Evolutionary conservation across 2,797 vertebrate genomes (phyloP).

Genomic region (Spatula clypeata): DNA sequence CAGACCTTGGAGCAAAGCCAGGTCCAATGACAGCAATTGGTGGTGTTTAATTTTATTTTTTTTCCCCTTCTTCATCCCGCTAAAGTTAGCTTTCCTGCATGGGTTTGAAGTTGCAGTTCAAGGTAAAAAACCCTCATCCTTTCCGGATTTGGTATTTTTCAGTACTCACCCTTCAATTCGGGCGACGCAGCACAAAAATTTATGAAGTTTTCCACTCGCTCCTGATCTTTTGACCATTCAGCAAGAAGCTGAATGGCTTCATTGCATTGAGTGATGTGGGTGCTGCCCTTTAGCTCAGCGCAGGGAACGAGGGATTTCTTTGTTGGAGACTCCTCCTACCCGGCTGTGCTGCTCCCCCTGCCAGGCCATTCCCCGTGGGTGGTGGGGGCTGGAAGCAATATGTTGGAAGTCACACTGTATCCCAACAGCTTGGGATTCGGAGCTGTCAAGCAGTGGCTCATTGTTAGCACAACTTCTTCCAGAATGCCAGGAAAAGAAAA

Average conservation of each 20-base stretch:
- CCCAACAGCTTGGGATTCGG: slow-evolving; percentile 67
- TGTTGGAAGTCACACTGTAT: slow-evolving; percentile 72
- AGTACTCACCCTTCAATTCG: background rate
- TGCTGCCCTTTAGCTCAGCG: slow-evolving; percentile 12
- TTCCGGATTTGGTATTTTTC: background rate
- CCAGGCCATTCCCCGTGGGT: slow-evolving; percentile 68
- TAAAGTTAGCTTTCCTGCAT: background rate
- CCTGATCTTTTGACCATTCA: background rate
- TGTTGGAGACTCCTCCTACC: slow-evolving; percentile 50
- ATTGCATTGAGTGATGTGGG: background rate
- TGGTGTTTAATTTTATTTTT: background rate
- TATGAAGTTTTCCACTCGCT: background rate
- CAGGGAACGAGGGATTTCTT: slow-evolving; percentile 26
- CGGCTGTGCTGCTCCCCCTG: slow-evolving; percentile 61
- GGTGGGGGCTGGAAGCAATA: slow-evolving; percentile 71
- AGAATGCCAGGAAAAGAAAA: slow-evolving; percentile 51
- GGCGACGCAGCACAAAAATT: background rate
- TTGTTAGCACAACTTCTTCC: slow-evolving; percentile 73
- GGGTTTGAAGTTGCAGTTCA: background rate
- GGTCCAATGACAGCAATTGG: slow-evolving; percentile 10
- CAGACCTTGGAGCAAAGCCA: slow-evolving; percentile 50
- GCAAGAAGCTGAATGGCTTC: background rate
- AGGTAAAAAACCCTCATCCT: background rate
- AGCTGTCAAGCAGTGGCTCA: slow-evolving; percentile 70
- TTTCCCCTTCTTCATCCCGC: background rate